Evolutionary conservation across 2,797 vertebrate species (phyloP).

Genomic region (Ptychobarbus kaznakovi): DNA sequence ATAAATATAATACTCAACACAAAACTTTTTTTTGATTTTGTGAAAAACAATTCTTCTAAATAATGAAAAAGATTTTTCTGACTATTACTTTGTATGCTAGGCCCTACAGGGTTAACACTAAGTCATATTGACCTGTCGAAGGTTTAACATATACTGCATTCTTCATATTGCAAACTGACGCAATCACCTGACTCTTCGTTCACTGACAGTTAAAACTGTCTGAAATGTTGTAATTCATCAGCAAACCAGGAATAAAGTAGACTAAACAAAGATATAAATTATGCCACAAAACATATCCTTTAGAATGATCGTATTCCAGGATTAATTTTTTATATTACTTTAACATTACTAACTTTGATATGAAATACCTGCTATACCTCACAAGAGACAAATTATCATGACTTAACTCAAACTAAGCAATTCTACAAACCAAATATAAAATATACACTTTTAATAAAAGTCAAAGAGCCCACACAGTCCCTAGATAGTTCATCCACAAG

Average conservation of each 20-base stretch:
- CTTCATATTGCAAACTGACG: neutral
- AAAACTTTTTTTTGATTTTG: too few species aligned
- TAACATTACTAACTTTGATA: neutral
- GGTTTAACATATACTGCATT: neutral
- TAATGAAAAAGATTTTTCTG: too few species aligned
- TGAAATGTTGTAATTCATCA: neutral
- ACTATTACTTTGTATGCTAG: neutral
- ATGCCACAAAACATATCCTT: neutral
- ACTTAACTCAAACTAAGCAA: neutral
- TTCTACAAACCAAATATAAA: neutral
- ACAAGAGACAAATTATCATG: neutral
- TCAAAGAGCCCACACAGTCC: neutral
- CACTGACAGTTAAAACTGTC: neutral
- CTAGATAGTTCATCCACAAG: neutral
- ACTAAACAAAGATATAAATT: neutral
- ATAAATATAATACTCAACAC: too few species aligned
- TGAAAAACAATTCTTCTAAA: too few species aligned
- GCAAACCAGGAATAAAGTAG: neutral
- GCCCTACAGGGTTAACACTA: neutral
- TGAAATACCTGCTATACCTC: neutral
- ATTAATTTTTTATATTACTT: conserved; percentile 7
- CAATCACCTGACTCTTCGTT: neutral
- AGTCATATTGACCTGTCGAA: neutral
- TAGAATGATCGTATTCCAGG: neutral
- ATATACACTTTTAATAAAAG: neutral